These are phyloP conservation scores for Drosophila neotestacea DNA, from an alignment of 2,888 invertebrate species.

Conservation along the genomic window DNA sequence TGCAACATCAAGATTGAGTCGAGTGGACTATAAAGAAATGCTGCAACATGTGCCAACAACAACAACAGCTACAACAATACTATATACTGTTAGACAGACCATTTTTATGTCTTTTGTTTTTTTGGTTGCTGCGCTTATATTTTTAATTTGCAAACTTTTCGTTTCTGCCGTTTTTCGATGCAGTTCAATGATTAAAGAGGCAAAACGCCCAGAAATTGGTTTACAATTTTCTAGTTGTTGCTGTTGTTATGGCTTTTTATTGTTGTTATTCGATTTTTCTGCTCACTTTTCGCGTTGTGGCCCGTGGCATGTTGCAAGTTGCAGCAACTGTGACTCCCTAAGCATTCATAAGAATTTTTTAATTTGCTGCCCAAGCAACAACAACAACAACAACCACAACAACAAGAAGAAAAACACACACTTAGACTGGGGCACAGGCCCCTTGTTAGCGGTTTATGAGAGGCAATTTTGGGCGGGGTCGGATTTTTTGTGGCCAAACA, in stretches of 20 bases:
- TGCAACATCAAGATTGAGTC: conserved; percentile 72
- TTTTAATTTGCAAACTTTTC: conserved; percentile 78
- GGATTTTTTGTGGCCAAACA: conserved; percentile 17
- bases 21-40: conserved; percentile 70
- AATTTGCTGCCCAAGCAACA: conserved; percentile 62
- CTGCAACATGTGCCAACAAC: conserved; percentile 80
- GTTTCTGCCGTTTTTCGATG: conserved; percentile 67
- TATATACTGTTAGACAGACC: conserved; percentile 7
- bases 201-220: conserved; percentile 80
- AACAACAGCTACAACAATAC: conserved; percentile 43
- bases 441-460: conserved; percentile 45
- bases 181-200: conserved; percentile 81
- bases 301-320: conserved; percentile 66
- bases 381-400: conserved; percentile 2
- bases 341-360: conserved; percentile 75
- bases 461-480: conserved; percentile 56
- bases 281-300: conserved; percentile 61
- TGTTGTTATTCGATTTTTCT: conserved; percentile 25
- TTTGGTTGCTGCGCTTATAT: conserved; percentile 58
- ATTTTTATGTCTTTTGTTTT: conserved; percentile 75
- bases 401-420: background rate
- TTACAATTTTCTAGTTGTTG: conserved; percentile 49
- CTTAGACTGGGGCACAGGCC: conserved; percentile 4
- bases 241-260: conserved; percentile 12
- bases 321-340: conserved; percentile 49